Evolutionary conservation across 1,140 invertebrate genomes (phyloP), one percentile per base, ranked within the genome.

Genomic region (Homalodisca vitripennis): DNA sequence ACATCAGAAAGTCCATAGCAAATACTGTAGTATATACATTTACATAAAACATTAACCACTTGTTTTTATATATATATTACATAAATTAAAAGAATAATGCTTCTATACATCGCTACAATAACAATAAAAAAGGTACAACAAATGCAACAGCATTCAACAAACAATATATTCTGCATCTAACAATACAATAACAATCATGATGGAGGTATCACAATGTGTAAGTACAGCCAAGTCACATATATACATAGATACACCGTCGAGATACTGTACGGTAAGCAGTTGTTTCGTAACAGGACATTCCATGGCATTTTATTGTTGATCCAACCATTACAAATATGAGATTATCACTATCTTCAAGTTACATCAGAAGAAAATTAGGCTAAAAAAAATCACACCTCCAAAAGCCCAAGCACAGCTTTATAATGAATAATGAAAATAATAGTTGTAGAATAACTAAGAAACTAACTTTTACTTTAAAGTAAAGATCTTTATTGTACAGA

Each of bases 91-190:
- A 66, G 63, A 41, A 46, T 46, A 66, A 10, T 66, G 63, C 32
- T 46, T 46, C 63, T 66, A 66, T 47, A 66, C 63, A 66, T 46
- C 41, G 63, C 34, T 66, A 41, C 27, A 66, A 46, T 46, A 66
- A 66, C 63, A 66, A 66, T 66, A 66, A 66, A 66, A 66, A 66
- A 41, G 24, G 27, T 66, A 66, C 63, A 66, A 66, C 63, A 66
- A 66, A 66, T 66, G 32, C 63, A 66, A 47, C 63, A 66, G 63
- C 63, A n/a, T 66, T 66, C 34, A 66, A 66, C 63, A 47, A 66
- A 66, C 63, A 66, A 66, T 66, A 66, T 66, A 66, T 24, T 66
- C 63, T 66, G 63, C 32, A 41, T 66, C 63, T 66, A 66, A 66
- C 63, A 66, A 66, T 66, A 27, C 41, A 20, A 46, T 66, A 66